Evolutionary conservation across 2,113 vertebrate species (phyloP).

Genomic region (Oostethus manadensis): DNA sequence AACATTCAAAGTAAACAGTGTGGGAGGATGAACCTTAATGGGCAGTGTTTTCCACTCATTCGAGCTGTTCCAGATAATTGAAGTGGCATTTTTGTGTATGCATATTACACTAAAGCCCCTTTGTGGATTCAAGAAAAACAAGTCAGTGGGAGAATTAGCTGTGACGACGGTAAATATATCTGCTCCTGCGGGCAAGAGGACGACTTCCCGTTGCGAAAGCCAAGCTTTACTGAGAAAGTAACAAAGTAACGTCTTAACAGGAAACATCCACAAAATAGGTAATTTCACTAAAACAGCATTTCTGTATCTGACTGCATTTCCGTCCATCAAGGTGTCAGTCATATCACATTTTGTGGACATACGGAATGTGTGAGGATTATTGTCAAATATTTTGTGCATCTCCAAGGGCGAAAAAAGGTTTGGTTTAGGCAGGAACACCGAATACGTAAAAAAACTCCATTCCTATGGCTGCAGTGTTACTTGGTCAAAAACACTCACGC

Average conservation of each 20-base stretch:
- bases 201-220: conserved; percentile 4
- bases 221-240: conserved; percentile 1
- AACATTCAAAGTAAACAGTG: conserved; percentile 27
- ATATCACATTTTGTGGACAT: no score
- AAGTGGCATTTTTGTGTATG: conserved; percentile 52
- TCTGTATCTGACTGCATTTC: no score
- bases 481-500: no score
- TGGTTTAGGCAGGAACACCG: no score
- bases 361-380: no score
- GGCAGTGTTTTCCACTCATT: conserved; percentile 47
- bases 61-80: conserved; percentile 57
- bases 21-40: conserved; percentile 53
- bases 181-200: conserved; percentile 1
- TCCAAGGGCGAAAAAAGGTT: no score
- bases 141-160: conserved; percentile 28
- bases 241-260: not conserved
- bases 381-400: no score
- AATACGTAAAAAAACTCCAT: no score
- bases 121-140: conserved; percentile 45
- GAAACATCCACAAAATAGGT: no score
- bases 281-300: no score
- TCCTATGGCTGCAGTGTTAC: no score
- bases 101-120: conserved; percentile 53
- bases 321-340: no score
- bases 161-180: conserved; percentile 18